Base-by-base conservation (phyloP, 2,113 vertebrate genomes). In the Cinclus mexicanus region DNA sequence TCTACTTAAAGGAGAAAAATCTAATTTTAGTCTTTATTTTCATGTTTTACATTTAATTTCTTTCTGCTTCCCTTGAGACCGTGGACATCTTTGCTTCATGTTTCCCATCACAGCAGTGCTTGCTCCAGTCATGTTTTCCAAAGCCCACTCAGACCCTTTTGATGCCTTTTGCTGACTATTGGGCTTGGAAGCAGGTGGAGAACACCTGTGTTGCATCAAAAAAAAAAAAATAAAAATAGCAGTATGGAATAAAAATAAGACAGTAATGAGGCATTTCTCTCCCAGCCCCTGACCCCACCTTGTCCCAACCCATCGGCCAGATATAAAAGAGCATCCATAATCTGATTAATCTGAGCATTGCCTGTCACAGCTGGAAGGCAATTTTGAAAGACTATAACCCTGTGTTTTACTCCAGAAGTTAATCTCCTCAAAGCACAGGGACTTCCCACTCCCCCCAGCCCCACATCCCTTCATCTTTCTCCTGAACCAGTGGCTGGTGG, bases 361-460 rank as follows among this genome's bases (percentile, higher is more conserved):
- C 96, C 91, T 97, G 96, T 96, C 92, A 93, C 50, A 8, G 95
- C 96, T 96, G 93, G 95, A 88, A 97, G 96, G 96, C 95, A 95
- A 78, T 94, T 96, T 81, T 96, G 96, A 96, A 98, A 97, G 94
- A 95, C 95, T 97, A 96, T 95, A 90, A 0, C 84, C 96, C 69
- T 96, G 83, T 95, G 94, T 95, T 97, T 97, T 78, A 95, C 65
- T 91, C 35, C 21, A 3, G 20, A 93, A 97, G 93, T 91, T 97
- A 97, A 98, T 98, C 97, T 97, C 96, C 95, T 97, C 94, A 96
- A 94, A 96, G 91, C 83, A 76, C 64, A 88, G 95, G 96, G 87
- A 85, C 88, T 97, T 96, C 93, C 96, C 96, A 52, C 87, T 82
- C 70, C 86, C 82, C 70, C 55, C 14, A 90, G 88, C 85, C 83